Conservation (phyloP, 2,113 vertebrate species). For the Smithornis capensis region DNA sequence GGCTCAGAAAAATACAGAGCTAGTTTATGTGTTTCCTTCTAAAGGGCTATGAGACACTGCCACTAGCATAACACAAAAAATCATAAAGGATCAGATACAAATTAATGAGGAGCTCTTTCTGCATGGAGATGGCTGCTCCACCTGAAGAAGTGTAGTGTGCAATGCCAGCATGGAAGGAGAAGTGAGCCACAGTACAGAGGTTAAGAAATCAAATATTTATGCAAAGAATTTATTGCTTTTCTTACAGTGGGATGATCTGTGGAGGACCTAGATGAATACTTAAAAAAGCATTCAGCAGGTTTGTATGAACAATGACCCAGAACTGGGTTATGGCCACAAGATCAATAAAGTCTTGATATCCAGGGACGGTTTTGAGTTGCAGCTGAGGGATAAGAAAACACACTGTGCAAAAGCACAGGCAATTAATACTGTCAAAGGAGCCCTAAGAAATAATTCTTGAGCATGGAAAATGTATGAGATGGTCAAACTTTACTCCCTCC, state of each 20-base stretch:
- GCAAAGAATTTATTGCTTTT: neutral
- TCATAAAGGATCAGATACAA: conserved; percentile 11
- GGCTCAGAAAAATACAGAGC: neutral
- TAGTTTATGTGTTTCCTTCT: conserved; percentile 12
- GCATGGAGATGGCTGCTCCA: neutral
- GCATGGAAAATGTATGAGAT: neutral
- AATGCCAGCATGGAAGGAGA: neutral
- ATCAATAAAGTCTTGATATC: neutral
- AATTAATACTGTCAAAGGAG: neutral
- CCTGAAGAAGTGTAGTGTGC: neutral
- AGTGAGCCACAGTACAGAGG: neutral
- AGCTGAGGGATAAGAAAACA: neutral
- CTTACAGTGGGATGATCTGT: neutral
- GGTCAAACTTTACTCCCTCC: neutral
- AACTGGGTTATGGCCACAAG: neutral
- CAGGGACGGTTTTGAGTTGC: neutral
- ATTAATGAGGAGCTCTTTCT: neutral
- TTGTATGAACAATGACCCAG: neutral
- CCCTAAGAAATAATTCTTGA: neutral
- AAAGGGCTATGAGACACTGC: neutral
- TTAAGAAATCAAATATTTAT: conserved; percentile 39
- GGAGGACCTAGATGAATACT: neutral
- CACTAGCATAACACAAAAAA: neutral
- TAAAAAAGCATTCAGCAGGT: neutral
- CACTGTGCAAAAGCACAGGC: neutral